Evolutionary conservation across 2,888 invertebrate species (phyloP).

Genomic region (Papilio gigon): DNA sequence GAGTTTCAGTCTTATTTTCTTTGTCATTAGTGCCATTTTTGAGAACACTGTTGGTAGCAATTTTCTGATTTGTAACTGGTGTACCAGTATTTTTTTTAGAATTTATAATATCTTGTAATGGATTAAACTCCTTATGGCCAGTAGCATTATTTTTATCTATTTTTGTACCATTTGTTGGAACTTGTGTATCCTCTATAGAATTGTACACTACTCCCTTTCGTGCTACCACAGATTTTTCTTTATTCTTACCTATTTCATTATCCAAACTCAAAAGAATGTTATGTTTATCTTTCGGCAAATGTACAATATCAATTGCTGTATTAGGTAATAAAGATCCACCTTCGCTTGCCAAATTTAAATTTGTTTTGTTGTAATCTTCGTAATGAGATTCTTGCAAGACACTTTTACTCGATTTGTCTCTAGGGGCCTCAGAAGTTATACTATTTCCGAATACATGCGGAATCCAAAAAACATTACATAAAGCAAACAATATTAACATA

Average conservation of each 20-base stretch:
- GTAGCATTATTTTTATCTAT: slow-evolving; percentile 37
- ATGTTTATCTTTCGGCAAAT: slow-evolving; percentile 56
- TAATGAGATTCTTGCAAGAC: slow-evolving; percentile 38
- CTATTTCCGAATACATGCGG: slow-evolving; percentile 49
- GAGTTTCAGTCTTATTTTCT: slow-evolving; percentile 48
- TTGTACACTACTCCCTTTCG: slow-evolving; percentile 50
- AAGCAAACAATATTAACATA: slow-evolving; percentile 52
- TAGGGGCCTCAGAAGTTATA: slow-evolving; percentile 44
- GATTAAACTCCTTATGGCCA: not conserved
- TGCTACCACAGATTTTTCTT: slow-evolving; percentile 50
- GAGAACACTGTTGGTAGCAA: slow-evolving; percentile 38
- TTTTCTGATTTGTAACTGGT: slow-evolving; percentile 38
- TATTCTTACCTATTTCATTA: slow-evolving; percentile 57
- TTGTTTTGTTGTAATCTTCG: slow-evolving; percentile 48
- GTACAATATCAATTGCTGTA: slow-evolving; percentile 45
- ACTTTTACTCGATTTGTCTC: slow-evolving; percentile 39
- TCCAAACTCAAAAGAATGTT: slow-evolving; percentile 54
- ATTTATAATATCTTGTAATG: slow-evolving; percentile 24
- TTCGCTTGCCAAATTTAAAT: slow-evolving; percentile 58
- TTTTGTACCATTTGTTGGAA: slow-evolving; percentile 42
- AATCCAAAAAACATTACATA: slow-evolving; percentile 53
- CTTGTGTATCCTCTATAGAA: slow-evolving; percentile 41
- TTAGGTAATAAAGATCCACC: slow-evolving; percentile 60
- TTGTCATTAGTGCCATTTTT: slow-evolving; percentile 39
- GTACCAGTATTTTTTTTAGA: slow-evolving; percentile 36